Percentiles rank a stretch among this genome's conserved stretches.
phyloP scores from a whole-genome alignment of 2,113 vertebrate genomes.

The Oryzias melastigma region DNA sequence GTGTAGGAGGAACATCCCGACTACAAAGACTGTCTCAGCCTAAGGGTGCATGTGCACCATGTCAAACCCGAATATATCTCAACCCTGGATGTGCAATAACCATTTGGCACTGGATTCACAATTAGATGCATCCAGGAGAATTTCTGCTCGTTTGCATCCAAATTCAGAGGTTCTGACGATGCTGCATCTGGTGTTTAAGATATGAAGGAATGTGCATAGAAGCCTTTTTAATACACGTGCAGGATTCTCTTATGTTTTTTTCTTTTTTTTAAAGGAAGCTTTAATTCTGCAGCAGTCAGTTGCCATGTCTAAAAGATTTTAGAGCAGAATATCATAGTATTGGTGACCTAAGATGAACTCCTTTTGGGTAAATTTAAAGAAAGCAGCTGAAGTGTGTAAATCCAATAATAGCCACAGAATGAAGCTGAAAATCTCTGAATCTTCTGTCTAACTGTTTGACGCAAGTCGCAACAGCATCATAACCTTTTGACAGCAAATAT shows the following conservation, averaged over 20 bases:
- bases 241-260: too few relatives aligned
- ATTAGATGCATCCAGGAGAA: slow-evolving; percentile 12
- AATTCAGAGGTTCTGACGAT: slow-evolving; percentile 10
- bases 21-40: slow-evolving; percentile 34
- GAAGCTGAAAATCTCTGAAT: too few relatives aligned
- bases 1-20: slow-evolving; percentile 58
- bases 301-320: too few relatives aligned
- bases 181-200: slow-evolving; percentile 5
- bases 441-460: too few relatives aligned
- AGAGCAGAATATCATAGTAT: too few relatives aligned
- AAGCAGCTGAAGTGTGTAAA: too few relatives aligned
- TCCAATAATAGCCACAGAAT: too few relatives aligned
- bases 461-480: too few relatives aligned
- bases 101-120: slow-evolving; percentile 11
- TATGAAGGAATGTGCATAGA: neutral
- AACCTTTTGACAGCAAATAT: too few relatives aligned
- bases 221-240: neutral
- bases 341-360: too few relatives aligned
- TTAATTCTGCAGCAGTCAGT: neutral
- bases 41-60: slow-evolving; percentile 31
- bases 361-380: too few relatives aligned
- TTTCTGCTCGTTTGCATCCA: neutral
- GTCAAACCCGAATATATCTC: slow-evolving; percentile 30
- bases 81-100: slow-evolving; percentile 11
- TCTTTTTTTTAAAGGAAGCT: neutral